A percentile compares a stretch with the other conserved stretches of the same genome.
phyloP scores from a whole-genome alignment of 92 coral and sea anemone genomes.

The Diadumene lineata region DNA sequence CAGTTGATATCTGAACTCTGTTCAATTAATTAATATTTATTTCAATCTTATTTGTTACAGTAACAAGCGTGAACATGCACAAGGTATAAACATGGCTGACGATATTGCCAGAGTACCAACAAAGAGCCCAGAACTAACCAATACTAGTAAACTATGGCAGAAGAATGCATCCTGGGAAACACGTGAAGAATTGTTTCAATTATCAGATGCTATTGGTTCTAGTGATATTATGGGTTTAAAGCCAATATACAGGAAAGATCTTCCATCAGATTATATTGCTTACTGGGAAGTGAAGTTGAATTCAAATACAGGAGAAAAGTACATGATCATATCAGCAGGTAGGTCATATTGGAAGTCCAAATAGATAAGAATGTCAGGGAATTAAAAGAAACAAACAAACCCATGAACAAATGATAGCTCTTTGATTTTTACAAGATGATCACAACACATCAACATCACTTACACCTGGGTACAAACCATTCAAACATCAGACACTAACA shows the following conservation, averaged over 20 bases:
- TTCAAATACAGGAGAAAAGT: conserved; percentile 70
- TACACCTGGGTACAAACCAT: no score
- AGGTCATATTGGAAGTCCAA: not conserved
- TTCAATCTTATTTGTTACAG: conserved; percentile 12
- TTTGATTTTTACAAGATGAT: no score
- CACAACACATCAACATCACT: no score
- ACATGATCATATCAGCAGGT: conserved; percentile 87
- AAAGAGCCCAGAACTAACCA: conserved; percentile 7
- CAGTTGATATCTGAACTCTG: not conserved
- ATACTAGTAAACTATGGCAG: conserved; percentile 51
- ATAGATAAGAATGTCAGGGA: not conserved
- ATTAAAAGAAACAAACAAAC: no score
- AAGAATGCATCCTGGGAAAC: conserved; percentile 77
- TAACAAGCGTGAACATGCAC: conserved; percentile 10
- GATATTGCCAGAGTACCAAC: conserved; percentile 31
- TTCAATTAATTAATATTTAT: no score
- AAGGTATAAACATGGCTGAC: conserved; percentile 38
- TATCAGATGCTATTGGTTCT: conserved; percentile 62
- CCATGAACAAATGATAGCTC: no score
- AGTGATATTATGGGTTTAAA: conserved; percentile 69
- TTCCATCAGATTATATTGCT: conserved; percentile 68
- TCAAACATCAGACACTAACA: no score
- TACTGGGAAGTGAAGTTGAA: conserved; percentile 81
- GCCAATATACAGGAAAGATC: conserved; percentile 78
- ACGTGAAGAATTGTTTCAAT: conserved; percentile 67